phyloP scores from a whole-genome alignment of 2,113 vertebrate genomes.

The Bujurquina vittata region DNA sequence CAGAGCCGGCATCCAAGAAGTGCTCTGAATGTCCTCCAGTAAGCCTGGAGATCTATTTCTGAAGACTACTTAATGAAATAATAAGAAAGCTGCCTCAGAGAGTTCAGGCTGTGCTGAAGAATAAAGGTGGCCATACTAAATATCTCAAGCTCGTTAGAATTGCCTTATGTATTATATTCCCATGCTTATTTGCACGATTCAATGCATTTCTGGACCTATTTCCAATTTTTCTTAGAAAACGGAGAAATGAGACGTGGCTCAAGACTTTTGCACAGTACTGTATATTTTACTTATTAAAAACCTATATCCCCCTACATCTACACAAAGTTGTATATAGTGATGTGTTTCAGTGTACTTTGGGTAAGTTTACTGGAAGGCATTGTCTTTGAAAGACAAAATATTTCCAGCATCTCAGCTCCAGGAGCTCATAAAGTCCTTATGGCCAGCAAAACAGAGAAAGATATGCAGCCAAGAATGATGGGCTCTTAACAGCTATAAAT shows the following conservation, averaged over 20 bases:
- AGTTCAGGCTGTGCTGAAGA: no score
- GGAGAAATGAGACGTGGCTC: background rate
- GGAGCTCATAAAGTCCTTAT: conserved; percentile 38
- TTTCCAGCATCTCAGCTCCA: background rate
- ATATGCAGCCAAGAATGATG: conserved; percentile 16
- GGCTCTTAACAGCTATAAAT: conserved; percentile 29
- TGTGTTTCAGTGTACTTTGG: background rate
- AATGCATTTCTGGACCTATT: background rate
- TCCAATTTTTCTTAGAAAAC: background rate
- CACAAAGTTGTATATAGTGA: background rate
- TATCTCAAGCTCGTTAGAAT: background rate
- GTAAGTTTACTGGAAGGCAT: background rate
- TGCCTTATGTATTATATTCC: background rate
- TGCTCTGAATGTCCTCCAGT: no score
- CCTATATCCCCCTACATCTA: background rate
- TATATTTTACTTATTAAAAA: background rate
- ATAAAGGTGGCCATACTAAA: no score
- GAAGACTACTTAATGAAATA: background rate
- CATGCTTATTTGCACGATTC: background rate
- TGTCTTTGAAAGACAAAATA: background rate
- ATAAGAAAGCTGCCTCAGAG: no score
- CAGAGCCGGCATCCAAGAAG: background rate
- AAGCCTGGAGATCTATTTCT: background rate
- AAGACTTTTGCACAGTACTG: background rate
- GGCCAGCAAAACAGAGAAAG: background rate